These are phyloP conservation scores for Cyrtonyx montezumae DNA, from an alignment of 2,113 vertebrate genomes.

Conservation along the genomic window DNA sequence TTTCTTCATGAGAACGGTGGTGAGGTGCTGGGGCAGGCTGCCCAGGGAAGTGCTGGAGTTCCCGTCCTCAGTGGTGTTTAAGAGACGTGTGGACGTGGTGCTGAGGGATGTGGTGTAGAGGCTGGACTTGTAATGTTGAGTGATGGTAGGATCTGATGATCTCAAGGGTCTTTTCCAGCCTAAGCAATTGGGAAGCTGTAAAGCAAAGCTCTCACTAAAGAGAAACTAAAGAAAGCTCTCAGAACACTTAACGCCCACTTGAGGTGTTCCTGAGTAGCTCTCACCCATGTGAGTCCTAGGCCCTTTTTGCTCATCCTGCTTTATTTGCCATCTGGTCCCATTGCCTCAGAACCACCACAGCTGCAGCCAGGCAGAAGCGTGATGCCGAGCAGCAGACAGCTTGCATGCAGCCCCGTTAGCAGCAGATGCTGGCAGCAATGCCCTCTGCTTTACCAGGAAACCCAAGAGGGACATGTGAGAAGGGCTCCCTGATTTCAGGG, in stretches of 20 bases:
- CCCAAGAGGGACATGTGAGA: neutral
- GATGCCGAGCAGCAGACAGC: neutral
- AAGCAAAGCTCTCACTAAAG: no score
- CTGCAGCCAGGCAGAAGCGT: neutral
- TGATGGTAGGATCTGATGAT: neutral
- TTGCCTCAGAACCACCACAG: neutral
- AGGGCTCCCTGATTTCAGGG: neutral
- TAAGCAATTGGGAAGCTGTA: no score
- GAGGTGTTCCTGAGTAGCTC: neutral
- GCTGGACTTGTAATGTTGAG: neutral
- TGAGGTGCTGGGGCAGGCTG: neutral
- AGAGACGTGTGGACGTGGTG: neutral
- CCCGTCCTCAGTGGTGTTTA: neutral
- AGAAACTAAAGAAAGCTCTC: neutral
- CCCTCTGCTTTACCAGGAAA: neutral
- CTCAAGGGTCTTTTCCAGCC: neutral
- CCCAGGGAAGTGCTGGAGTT: neutral
- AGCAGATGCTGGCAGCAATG: neutral
- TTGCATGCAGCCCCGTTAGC: neutral
- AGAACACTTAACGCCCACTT: rapidly evolving
- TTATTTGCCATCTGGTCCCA: neutral
- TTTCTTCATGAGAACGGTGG: neutral
- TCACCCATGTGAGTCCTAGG: neutral
- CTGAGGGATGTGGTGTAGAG: neutral
- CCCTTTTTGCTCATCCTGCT: neutral